Base-by-base conservation (phyloP, 1,140 invertebrate genomes). In the Drosophila hydei region DNA sequence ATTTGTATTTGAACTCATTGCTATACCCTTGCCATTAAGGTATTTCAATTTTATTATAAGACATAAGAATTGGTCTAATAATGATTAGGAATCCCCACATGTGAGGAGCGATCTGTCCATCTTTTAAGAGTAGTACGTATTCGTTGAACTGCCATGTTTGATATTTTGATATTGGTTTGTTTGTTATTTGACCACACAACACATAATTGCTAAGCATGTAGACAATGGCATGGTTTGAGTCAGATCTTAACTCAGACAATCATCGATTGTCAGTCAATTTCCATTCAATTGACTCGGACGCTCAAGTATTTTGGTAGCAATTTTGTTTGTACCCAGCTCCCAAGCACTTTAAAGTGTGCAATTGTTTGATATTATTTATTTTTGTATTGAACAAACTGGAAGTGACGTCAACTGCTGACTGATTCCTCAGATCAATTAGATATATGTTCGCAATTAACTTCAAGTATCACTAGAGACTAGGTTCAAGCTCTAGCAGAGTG, bases 321-420 rank as follows among this genome's bases (percentile, higher is more conserved):
- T 43, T 45, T 61, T 79, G 75, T 79, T 77, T 75, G 72, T 23
- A 61, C 36, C 45, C 23, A 72, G 54, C 74, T 47, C 45, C 56
- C 71, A 79, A 72, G 77, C 76, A 58, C 80, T 73, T 85, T 84
- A 73, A 77, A 73, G 80, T 85, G 80, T 73, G 79, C 76, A 84
- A 84, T 76, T 79, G 85, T 84, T 84, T 76, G 68, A 43, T 48
- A n/a, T 67, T n/a, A n/a, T 54, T 52, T 27, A 16, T 48, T 23
- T 23, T 16, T 42, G 30, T 58, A 19, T 62, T 54, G 9, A 64
- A 12, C 36, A 25, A 68, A 55, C 23, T 68, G 63, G 48, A 67
- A 60, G 63, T 60, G 43, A 67, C 47, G 59, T 62, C 59, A 51
- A 51, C 33, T 3, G 43, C 21, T 51, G 25, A 42, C 38, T 23